Evolutionary conservation across 2,797 vertebrate species (phyloP).

Genomic region (Amazonetta brasiliensis): DNA sequence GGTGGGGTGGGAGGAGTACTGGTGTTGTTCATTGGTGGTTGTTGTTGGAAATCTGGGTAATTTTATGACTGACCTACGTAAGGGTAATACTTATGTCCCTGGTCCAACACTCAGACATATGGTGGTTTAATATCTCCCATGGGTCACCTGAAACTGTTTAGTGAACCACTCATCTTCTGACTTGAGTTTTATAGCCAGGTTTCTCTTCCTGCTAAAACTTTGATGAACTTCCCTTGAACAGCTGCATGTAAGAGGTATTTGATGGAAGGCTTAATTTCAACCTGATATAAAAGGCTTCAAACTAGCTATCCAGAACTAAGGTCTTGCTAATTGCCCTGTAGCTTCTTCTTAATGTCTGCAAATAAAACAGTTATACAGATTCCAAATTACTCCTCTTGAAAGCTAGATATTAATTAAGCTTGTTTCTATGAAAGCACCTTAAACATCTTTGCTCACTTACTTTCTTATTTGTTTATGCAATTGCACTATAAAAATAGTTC

Average conservation of each 20-base stretch:
- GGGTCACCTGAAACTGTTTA: neutral
- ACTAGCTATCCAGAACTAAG: constrained; percentile 14
- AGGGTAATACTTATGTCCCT: neutral
- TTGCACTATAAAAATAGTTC: constrained; percentile 36
- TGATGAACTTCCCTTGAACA: neutral
- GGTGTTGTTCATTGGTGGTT: neutral
- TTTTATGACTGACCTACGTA: neutral
- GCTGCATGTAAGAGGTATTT: neutral
- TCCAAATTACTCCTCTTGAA: constrained; percentile 31
- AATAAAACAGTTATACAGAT: constrained; percentile 12
- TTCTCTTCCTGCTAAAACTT: neutral
- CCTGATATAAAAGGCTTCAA: neutral
- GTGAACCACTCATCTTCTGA: neutral
- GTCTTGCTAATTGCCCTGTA: constrained; percentile 39
- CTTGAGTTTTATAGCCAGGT: neutral
- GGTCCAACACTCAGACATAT: neutral
- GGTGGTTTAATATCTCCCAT: neutral
- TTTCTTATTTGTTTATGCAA: constrained; percentile 59
- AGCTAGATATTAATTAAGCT: constrained; percentile 49
- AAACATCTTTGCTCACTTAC: neutral
- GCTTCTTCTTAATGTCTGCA: constrained; percentile 9
- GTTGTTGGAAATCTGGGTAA: neutral
- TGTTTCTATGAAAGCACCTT: constrained; percentile 36
- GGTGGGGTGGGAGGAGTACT: too few relatives aligned
- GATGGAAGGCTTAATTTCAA: neutral